Evolutionary conservation across 2,113 vertebrate species (phyloP), one percentile per base, ranked within the genome.

Genomic region (Sciurus niger): DNA sequence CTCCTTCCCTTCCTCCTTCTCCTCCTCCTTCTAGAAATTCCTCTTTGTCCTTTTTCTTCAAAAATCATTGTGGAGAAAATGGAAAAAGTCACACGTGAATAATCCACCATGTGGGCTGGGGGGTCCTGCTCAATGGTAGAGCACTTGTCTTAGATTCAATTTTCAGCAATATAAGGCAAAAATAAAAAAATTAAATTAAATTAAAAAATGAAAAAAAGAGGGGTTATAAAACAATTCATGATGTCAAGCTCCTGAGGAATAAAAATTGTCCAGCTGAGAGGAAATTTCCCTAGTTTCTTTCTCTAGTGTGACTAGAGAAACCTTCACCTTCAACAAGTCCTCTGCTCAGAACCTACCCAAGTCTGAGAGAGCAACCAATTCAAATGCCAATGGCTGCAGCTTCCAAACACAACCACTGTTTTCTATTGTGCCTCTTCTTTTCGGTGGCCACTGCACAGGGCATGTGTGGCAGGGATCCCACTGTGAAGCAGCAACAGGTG

Each of bases 11-110:
- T 51, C 51, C 6, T 20, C 55, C 55, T 55, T 4, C 16, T 55
- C 53, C 53, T 55, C 53, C 13, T 51, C 13, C 11, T 51, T 11
- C 10, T 51, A 51, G 51, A 51, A 51, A 51, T 51, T 51, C 51
- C 51, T 51, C 51, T 13, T 51, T 7, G 7, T 58, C 55, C 20
- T 58, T 24, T 20, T 22, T 58, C 18, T 58, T 58, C 20, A 58
- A 58, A 63, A 25, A 96, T 93, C 34, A 65, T 84, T 93, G 84
- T 94, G 58, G 67, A 97, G 65, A 94, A 91, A 95, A n/a, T 60
- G 28, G 60, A 43, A n/a, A 79, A 97, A 86, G 51, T 80, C 79
- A 97, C 60, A 94, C n/a, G 90, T 96, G 83, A 96, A 93, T n/a
- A 93, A 94, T 89, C 89, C 84, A 78, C 73, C 63, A 95, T 79